Conservation (phyloP, 2,797 vertebrate genomes). For the Oryzias dopingdopingensis region DNA sequence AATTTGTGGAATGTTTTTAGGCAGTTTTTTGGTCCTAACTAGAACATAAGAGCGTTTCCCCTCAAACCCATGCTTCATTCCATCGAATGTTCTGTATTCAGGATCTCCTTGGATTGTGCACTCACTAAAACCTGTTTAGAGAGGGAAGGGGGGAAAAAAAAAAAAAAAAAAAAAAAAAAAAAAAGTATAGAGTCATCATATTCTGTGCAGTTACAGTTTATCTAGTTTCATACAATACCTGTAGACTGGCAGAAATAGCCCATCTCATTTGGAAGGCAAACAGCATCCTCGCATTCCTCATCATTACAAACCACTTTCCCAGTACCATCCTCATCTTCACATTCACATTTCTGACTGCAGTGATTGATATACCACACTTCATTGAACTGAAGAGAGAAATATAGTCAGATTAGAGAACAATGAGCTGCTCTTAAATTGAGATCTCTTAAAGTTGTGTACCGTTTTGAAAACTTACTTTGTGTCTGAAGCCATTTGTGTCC, state of each 20-base stretch:
- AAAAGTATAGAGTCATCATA: neutral
- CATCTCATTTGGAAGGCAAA: conserved; percentile 68
- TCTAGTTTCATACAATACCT: conserved; percentile 49
- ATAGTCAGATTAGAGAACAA: neutral
- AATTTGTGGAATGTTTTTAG: conserved; percentile 70
- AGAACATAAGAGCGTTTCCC: conserved; percentile 78
- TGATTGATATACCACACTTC: conserved; percentile 77
- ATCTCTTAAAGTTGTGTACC: neutral
- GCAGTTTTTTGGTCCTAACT: conserved; percentile 65
- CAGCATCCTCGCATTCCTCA: conserved; percentile 68
- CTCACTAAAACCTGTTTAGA: conserved; percentile 59
- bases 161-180: too few relatives aligned
- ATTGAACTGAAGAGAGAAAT: conserved; percentile 60
- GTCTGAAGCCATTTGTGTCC: conserved; percentile 72
- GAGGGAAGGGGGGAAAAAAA: neutral
- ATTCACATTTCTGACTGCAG: conserved; percentile 78
- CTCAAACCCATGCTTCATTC: conserved; percentile 75
- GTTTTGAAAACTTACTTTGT: conserved; percentile 68
- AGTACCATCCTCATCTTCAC: conserved; percentile 49
- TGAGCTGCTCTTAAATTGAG: too few relatives aligned
- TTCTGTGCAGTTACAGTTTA: neutral
- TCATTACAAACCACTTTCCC: conserved; percentile 66
- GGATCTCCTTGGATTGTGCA: conserved; percentile 74
- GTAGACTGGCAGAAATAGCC: conserved; percentile 76
- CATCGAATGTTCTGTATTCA: conserved; percentile 81